These are phyloP conservation scores for Gerris buenoi DNA, from an alignment of 1,140 invertebrate species.

Conservation along the genomic window DNA sequence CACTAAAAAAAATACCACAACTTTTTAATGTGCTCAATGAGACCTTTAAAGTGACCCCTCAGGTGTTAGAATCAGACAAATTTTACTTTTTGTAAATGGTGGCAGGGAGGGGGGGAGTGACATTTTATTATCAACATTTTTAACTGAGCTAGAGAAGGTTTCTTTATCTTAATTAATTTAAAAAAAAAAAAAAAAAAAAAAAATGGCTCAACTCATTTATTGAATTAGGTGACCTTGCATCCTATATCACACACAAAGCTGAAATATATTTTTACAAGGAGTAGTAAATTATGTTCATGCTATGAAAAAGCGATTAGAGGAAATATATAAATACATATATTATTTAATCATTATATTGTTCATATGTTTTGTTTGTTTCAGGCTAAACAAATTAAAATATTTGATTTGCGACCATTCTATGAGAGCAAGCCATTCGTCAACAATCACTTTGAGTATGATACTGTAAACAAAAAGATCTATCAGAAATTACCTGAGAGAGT, in stretches of 20 bases:
- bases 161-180: background rate
- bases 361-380: conserved; percentile 34
- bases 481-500: conserved; percentile 43
- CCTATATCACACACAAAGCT: background rate
- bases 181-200: background rate
- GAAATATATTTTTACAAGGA: background rate
- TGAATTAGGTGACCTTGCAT: too few relatives aligned
- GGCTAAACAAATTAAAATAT: conserved; percentile 83
- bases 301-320: too few relatives aligned
- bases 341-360: background rate
- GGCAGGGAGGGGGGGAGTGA: too few relatives aligned
- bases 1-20: too few relatives aligned
- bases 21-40: too few relatives aligned
- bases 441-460: conserved; percentile 81
- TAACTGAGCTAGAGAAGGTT: too few relatives aligned
- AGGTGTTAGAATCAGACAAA: too few relatives aligned
- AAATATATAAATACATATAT: background rate
- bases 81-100: too few relatives aligned
- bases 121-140: too few relatives aligned
- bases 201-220: too few relatives aligned
- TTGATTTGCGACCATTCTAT: conserved; percentile 80
- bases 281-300: background rate
- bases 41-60: too few relatives aligned
- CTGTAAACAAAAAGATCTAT: conserved; percentile 66
- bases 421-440: conserved; percentile 76